Evolutionary conservation across 2,888 invertebrate species (phyloP).

Genomic region (Cosmia trapezina): DNA sequence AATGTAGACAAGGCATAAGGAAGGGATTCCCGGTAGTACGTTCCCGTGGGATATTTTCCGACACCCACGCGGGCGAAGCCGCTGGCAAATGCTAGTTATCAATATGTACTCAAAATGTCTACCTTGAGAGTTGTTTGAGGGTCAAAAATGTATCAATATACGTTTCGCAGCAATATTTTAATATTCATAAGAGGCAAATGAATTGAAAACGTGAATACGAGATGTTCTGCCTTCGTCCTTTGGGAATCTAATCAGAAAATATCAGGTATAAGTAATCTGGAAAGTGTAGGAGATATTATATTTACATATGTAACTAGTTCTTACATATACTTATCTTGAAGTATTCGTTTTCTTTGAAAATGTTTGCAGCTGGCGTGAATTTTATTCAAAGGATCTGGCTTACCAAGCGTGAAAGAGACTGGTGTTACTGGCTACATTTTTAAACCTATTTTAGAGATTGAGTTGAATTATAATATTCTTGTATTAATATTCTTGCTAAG

Average conservation of each 20-base stretch:
- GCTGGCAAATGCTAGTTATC: too few relatives aligned
- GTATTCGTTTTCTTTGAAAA: slow-evolving; percentile 1
- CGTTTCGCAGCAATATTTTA: not conserved
- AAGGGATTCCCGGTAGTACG: too few relatives aligned
- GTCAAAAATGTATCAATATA: slow-evolving; percentile 1
- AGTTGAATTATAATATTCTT: not conserved
- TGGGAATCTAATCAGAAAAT: slow-evolving; percentile 26
- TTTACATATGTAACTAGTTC: not conserved
- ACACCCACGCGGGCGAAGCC: too few relatives aligned
- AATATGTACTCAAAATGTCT: not conserved
- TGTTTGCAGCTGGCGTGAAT: not conserved
- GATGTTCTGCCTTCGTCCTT: slow-evolving; percentile 7
- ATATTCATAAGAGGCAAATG: slow-evolving; percentile 43
- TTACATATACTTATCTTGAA: not conserved
- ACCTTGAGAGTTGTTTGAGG: slow-evolving; percentile 9
- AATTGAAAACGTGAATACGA: slow-evolving; percentile 29
- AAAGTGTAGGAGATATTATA: not conserved
- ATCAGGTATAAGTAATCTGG: not conserved
- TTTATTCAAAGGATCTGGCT: slow-evolving; percentile 6
- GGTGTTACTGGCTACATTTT: slow-evolving; percentile 6
- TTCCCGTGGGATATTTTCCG: too few relatives aligned
- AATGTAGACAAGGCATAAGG: too few relatives aligned
- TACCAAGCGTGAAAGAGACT: slow-evolving; percentile 17
- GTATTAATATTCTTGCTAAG: not conserved
- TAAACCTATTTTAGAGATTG: not conserved